Conservation (phyloP, 2,888 invertebrate genomes). For the Acleris cristana region DNA sequence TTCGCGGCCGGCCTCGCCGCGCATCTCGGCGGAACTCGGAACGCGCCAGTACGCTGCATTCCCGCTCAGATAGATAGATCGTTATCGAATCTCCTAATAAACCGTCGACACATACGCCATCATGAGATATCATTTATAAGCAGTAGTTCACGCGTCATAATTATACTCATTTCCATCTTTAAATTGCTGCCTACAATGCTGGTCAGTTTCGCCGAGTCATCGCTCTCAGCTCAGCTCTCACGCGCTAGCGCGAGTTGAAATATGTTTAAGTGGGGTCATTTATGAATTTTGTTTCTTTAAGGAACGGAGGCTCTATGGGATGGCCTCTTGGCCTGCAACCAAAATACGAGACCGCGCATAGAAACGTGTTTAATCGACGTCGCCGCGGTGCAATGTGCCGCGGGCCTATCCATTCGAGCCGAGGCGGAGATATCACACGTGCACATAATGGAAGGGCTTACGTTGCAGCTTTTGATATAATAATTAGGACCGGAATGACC, state of each 20-base stretch:
- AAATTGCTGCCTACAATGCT: conserved; percentile 52
- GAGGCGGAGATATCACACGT: conserved; percentile 56
- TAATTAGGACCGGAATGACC: conserved; percentile 66
- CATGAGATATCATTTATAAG: conserved; percentile 56
- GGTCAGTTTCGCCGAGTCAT: conserved; percentile 64
- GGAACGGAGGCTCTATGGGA: conserved; percentile 41
- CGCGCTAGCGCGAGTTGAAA: conserved; percentile 56
- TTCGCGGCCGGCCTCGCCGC: conserved; percentile 4
- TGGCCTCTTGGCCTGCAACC: conserved; percentile 48
- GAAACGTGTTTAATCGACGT: conserved; percentile 80
- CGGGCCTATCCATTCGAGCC: conserved; percentile 60
- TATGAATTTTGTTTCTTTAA: conserved; percentile 55
- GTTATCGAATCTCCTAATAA: conserved; percentile 52
- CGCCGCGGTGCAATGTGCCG: conserved; percentile 63
- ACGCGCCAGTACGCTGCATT: conserved; percentile 36
- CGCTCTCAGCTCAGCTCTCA: conserved; percentile 58
- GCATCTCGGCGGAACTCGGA: conserved; percentile 22
- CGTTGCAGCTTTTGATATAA: conserved; percentile 78
- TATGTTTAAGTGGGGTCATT: conserved; percentile 61
- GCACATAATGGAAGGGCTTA: conserved; percentile 60
- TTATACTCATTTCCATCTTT: conserved; percentile 53
- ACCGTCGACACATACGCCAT: conserved; percentile 57
- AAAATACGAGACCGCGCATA: conserved; percentile 80
- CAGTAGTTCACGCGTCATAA: conserved; percentile 56
- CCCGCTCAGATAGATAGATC: conserved; percentile 54